A percentile compares a stretch with the other conserved stretches of the same genome.
Conservation (phyloP, 2,113 vertebrate species). For the Scomber scombrus region DNA sequence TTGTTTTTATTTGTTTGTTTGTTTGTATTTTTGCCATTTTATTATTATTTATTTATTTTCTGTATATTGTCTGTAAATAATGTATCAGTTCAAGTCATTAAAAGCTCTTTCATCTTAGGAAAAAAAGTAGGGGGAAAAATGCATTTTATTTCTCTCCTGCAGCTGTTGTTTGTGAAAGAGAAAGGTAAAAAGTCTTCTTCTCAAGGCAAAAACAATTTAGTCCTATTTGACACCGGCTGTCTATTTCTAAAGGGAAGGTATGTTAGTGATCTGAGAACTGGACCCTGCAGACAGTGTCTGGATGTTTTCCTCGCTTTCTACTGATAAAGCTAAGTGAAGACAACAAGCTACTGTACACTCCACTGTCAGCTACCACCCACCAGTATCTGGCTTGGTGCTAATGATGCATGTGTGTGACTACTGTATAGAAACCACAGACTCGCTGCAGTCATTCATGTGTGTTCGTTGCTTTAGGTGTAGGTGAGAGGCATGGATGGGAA, state of each 20-base stretch:
- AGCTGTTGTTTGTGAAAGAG: slow-evolving; percentile 37
- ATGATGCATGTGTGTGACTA: slow-evolving; percentile 54
- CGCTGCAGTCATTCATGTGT: slow-evolving; percentile 31
- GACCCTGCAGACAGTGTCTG: slow-evolving; percentile 42
- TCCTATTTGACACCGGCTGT: slow-evolving; percentile 50
- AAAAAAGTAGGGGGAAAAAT: slow-evolving; percentile 8
- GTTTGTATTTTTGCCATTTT: neutral
- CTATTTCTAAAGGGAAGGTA: slow-evolving; percentile 46
- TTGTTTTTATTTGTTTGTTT: too few species aligned
- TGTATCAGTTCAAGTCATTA: slow-evolving; percentile 7
- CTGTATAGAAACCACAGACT: slow-evolving; percentile 35
- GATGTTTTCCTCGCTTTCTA: slow-evolving; percentile 54
- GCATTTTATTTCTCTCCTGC: slow-evolving; percentile 11
- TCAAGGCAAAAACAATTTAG: slow-evolving; percentile 54
- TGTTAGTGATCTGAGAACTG: slow-evolving; percentile 53
- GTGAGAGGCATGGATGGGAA: neutral
- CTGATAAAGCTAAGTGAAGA: slow-evolving; percentile 71
- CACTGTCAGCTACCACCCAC: slow-evolving; percentile 59
- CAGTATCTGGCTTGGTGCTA: slow-evolving; percentile 47
- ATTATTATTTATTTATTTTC: neutral
- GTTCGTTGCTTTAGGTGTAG: slow-evolving; percentile 11
- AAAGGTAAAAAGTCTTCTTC: slow-evolving; percentile 17
- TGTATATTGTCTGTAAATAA: neutral
- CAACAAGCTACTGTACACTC: slow-evolving; percentile 64
- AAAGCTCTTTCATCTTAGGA: slow-evolving; percentile 4